Evolutionary conservation across 2,797 vertebrate species (phyloP), one percentile per base, ranked within the genome.

Genomic region (Serranus cabrilla): DNA sequence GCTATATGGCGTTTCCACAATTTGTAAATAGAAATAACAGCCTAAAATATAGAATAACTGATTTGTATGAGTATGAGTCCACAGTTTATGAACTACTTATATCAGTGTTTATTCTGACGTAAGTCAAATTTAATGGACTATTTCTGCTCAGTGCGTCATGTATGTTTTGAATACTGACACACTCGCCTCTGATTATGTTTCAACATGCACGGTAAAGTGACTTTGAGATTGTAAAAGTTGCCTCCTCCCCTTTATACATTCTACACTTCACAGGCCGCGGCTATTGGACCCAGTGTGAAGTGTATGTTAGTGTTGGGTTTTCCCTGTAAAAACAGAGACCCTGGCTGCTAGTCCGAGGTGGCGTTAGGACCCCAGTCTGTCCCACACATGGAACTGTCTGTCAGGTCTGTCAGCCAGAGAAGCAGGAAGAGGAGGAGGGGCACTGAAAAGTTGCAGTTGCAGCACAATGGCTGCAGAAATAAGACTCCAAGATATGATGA

Each of bases 301-400:
- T 74, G 57, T 87, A 46, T 86, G 88, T 88, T 86, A 78, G 83
- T 76, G 78, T 87, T 82, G 16, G 64, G 60, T 66, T 88, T 86
- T 87, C 78, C 83, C 59, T 78, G 64, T 82, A 84, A 86, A 90
- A 90, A 75, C 68, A 59, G 56, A 84, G 56, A 77, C 39, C 54
- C 46, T 79, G 66, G 67, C 74, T 78, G 60, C 56, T 61, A 43
- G 73, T 77, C 59, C 11, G 37, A 61, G 23, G 70, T 78, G 56
- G 58, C 71, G 73, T 80, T 71, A 68, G 61, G 67, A 79, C 23
- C 71, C 45, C 54, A n/a, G 72, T 59, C 82, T 60, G 84, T 75
- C 79, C 56, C 68, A 58, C 93, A 94, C 87, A 89, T 93, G 93
- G 84, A 72, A 76, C 86, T 93, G 91, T 94, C 87, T 42, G 67